Conservation (phyloP, 1,140 invertebrate genomes). For the Tetramorium parvispinum region DNA sequence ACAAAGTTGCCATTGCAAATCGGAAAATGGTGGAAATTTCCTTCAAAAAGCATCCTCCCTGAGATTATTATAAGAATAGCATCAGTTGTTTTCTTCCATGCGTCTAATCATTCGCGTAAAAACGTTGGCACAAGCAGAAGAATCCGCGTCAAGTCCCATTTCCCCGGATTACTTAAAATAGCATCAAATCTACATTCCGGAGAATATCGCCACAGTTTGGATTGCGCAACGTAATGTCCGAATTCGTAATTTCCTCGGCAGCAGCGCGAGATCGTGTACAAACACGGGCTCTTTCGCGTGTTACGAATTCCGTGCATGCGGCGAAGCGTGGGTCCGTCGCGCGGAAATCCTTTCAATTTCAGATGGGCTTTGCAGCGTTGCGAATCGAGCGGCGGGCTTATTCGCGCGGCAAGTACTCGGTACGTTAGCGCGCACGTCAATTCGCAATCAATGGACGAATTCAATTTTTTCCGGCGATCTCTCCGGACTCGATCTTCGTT, state of each 20-base stretch:
- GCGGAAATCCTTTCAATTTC: slow-evolving; percentile 62
- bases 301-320: slow-evolving; percentile 55
- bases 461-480: slow-evolving; percentile 41
- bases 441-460: slow-evolving; percentile 56
- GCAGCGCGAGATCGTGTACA: slow-evolving; percentile 12
- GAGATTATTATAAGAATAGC: neutral
- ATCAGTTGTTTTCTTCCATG: neutral
- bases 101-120: slow-evolving; percentile 24
- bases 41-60: neutral
- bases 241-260: slow-evolving; percentile 40
- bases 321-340: slow-evolving; percentile 19
- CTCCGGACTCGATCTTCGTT: slow-evolving; percentile 32
- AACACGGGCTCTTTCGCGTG: neutral
- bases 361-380: slow-evolving; percentile 47
- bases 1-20: neutral
- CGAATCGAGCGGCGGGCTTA: slow-evolving; percentile 51
- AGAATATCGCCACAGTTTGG: neutral
- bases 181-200: slow-evolving; percentile 25
- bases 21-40: neutral
- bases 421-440: slow-evolving; percentile 58
- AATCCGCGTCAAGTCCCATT: neutral
- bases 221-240: slow-evolving; percentile 23
- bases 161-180: slow-evolving; percentile 33
- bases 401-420: slow-evolving; percentile 51
- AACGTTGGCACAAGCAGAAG: neutral